Percentiles rank a stretch among this genome's conserved stretches.
phyloP scores from a whole-genome alignment of 1,140 invertebrate genomes.

The Chelonus insularis region DNA sequence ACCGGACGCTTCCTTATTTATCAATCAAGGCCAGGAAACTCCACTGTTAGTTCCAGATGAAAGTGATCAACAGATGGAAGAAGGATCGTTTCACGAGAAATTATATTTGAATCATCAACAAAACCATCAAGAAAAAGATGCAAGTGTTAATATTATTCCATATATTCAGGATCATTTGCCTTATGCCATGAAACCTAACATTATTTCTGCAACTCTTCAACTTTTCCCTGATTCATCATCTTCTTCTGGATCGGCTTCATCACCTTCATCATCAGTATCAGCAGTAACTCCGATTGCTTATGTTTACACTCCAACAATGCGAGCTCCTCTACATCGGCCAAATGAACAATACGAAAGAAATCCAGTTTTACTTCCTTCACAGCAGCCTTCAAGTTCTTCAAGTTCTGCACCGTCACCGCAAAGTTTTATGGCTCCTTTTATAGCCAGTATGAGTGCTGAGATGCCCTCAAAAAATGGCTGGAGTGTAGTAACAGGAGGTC shows the following conservation, averaged over 20 bases:
- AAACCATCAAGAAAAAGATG: constrained; percentile 27
- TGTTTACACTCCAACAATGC: constrained; percentile 51
- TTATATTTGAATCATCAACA: not conserved
- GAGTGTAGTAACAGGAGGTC: constrained; percentile 62
- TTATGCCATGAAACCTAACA: constrained; percentile 53
- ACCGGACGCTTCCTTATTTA: constrained; percentile 53
- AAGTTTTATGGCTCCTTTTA: constrained; percentile 72
- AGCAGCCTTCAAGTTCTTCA: constrained; percentile 56
- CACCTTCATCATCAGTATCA: constrained; percentile 1
- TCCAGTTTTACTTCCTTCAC: constrained; percentile 51
- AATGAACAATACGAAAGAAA: constrained; percentile 34
- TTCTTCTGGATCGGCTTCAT: too few relatives aligned
- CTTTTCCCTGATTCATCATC: constrained; percentile 30
- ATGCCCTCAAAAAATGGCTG: constrained; percentile 64
- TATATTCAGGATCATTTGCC: constrained; percentile 62
- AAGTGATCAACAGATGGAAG: constrained; percentile 29
- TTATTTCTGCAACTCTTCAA: constrained; percentile 52
- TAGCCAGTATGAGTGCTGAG: constrained; percentile 67
- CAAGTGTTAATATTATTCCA: constrained; percentile 57
- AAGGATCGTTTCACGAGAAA: constrained; percentile 7
- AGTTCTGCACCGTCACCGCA: constrained; percentile 58
- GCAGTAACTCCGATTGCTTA: constrained; percentile 52
- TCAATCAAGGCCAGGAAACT: constrained; percentile 44
- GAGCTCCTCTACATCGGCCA: constrained; percentile 34
- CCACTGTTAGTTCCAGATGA: constrained; percentile 52